Conservation (phyloP, 2,888 invertebrate species). For the Cheilosia vulpina region DNA sequence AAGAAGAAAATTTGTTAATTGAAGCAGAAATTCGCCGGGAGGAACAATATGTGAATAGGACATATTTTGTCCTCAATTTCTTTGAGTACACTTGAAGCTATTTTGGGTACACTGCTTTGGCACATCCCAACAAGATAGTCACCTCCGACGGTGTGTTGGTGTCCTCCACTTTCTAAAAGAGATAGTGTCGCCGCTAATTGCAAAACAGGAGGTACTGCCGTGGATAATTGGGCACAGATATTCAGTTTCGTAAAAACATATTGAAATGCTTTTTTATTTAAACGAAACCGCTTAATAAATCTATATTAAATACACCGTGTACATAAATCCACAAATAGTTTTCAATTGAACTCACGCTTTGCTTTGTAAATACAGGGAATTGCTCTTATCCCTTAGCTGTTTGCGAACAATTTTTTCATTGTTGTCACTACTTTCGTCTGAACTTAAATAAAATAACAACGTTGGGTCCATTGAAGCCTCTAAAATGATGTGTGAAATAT, state of each 20-base stretch:
- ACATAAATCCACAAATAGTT: background rate
- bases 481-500: background rate
- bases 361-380: background rate
- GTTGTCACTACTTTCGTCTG: background rate
- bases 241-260: conserved; percentile 3
- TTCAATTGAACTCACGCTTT: background rate
- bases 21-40: too few relatives aligned
- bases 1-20: too few relatives aligned
- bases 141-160: background rate
- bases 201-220: conserved; percentile 1
- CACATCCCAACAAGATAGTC: too few relatives aligned
- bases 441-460: conserved; percentile 4
- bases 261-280: conserved; percentile 1
- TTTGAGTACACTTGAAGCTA: too few relatives aligned
- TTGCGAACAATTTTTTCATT: background rate
- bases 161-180: conserved; percentile 6
- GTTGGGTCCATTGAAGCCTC: background rate
- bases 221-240: background rate
- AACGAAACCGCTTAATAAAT: background rate
- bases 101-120: too few relatives aligned
- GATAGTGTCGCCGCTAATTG: conserved; percentile 3
- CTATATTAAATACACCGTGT: too few relatives aligned
- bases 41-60: too few relatives aligned
- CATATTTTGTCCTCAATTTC: too few relatives aligned
- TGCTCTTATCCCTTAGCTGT: background rate